Conservation (phyloP, 1,140 invertebrate genomes). For the Hycleus cichorii region DNA sequence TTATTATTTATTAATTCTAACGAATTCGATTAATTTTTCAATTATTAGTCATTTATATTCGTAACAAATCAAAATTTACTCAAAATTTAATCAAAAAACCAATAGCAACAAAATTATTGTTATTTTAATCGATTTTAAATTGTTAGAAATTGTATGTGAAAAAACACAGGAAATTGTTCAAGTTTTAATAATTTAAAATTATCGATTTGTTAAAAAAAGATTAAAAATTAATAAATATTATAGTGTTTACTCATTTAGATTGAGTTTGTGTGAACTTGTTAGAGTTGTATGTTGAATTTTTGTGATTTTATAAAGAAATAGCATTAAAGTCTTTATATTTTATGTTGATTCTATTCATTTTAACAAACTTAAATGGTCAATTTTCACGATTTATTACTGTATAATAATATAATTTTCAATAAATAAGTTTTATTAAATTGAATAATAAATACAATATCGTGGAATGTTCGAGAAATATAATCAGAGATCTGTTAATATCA, state of each 20-base stretch:
- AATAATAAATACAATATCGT: too few relatives aligned
- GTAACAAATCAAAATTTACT: conserved; percentile 12
- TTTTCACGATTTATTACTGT: too few relatives aligned
- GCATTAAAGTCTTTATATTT: conserved; percentile 15
- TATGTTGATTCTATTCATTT: background rate
- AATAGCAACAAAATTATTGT: too few relatives aligned
- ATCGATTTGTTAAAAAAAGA: conserved; percentile 8
- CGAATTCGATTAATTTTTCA: conserved; percentile 10
- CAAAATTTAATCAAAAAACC: conserved; percentile 4
- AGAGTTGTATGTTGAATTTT: conserved; percentile 35
- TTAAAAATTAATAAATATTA: conserved; percentile 10
- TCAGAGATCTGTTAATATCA: too few relatives aligned
- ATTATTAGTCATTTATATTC: conserved; percentile 13
- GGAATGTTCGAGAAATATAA: too few relatives aligned
- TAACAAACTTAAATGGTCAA: too few relatives aligned
- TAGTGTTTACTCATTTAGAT: conserved; percentile 22
- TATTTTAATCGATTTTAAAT: too few relatives aligned
- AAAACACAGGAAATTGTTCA: conserved; percentile 17
- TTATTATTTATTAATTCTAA: conserved; percentile 11
- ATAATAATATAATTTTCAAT: too few relatives aligned
- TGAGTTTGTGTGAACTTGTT: conserved; percentile 36
- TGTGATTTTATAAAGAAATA: conserved; percentile 36
- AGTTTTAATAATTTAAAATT: conserved; percentile 24
- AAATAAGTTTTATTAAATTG: too few relatives aligned
- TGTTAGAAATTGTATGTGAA: conserved; percentile 6